Conservation (phyloP, 53 echinoderm and acorn worm species). For the Antedon mediterranea region DNA sequence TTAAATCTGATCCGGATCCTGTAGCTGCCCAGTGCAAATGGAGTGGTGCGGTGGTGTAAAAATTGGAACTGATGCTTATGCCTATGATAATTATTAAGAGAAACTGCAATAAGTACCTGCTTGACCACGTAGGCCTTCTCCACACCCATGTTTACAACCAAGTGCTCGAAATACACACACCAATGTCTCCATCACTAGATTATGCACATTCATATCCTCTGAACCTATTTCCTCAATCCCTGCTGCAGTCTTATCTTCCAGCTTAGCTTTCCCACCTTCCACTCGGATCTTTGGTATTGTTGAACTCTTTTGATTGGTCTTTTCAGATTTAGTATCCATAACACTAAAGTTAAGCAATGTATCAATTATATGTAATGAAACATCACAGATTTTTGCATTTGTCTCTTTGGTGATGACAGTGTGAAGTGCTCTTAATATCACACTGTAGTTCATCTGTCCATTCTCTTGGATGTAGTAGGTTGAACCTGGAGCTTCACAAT, state of each 20-base stretch:
- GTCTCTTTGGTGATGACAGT: conserved; percentile 81
- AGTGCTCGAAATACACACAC: conserved; percentile 80
- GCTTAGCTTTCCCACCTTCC: conserved; percentile 76
- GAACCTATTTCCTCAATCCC: conserved; percentile 59
- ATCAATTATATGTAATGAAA: conserved; percentile 87
- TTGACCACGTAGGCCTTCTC: conserved; percentile 88
- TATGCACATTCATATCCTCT: conserved; percentile 95
- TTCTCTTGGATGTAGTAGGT: conserved; percentile 94
- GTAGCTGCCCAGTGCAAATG: no score
- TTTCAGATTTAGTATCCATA: conserved; percentile 59
- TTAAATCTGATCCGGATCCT: no score
- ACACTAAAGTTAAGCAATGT: conserved; percentile 92
- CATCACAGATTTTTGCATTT: conserved; percentile 79
- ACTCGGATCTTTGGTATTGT: conserved; percentile 96
- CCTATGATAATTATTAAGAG: no score
- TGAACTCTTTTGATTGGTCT: conserved; percentile 43
- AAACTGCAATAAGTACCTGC: no score
- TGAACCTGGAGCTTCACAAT: conserved; percentile 77
- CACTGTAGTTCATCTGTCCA: conserved; percentile 85
- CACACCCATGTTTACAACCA: conserved; percentile 97
- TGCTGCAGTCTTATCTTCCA: conserved; percentile 14
- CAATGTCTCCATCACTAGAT: conserved; percentile 87
- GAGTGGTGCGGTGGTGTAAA: no score
- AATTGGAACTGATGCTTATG: no score
- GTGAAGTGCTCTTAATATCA: conserved; percentile 81